These are phyloP conservation scores for Entomobrya proxima DNA, from an alignment of 2,888 invertebrate species.

Conservation along the genomic window DNA sequence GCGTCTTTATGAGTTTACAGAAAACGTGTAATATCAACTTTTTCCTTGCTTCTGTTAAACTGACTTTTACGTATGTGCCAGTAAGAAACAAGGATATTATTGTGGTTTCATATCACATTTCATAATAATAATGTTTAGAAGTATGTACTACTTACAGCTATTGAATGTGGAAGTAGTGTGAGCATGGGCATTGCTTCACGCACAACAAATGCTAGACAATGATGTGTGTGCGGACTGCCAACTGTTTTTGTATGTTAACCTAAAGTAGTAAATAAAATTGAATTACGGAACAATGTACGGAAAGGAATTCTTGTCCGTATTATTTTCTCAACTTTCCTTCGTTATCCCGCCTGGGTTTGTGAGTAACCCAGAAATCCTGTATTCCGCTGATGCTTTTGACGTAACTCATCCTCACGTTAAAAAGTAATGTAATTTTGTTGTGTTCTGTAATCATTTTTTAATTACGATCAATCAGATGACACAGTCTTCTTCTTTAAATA, in stretches of 20 bases:
- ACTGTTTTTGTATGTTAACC: not conserved
- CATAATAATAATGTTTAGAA: not conserved
- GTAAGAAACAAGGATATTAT: not conserved
- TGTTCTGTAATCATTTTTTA: constrained; percentile 14
- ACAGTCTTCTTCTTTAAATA: too few species aligned
- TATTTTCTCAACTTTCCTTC: not conserved
- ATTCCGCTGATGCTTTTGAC: not conserved
- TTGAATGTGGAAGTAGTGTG: too few species aligned
- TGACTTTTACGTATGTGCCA: not conserved
- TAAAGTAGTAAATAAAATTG: not conserved
- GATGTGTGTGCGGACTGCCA: too few species aligned
- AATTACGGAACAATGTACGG: not conserved
- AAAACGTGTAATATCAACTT: not conserved
- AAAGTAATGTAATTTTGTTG: constrained; percentile 14
- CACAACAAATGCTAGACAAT: not conserved
- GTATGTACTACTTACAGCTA: not conserved
- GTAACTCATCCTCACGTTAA: constrained; percentile 32
- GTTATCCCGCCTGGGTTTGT: not conserved
- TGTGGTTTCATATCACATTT: not conserved
- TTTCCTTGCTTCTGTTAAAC: not conserved
- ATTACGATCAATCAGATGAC: too few species aligned
- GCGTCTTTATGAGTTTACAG: constrained; percentile 37
- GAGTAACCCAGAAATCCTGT: not conserved
- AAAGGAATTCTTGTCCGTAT: not conserved
- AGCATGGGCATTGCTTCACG: not conserved